These are phyloP conservation scores for Crenuchus spilurus DNA, from an alignment of 2,797 vertebrate genomes.

Conservation along the genomic window DNA sequence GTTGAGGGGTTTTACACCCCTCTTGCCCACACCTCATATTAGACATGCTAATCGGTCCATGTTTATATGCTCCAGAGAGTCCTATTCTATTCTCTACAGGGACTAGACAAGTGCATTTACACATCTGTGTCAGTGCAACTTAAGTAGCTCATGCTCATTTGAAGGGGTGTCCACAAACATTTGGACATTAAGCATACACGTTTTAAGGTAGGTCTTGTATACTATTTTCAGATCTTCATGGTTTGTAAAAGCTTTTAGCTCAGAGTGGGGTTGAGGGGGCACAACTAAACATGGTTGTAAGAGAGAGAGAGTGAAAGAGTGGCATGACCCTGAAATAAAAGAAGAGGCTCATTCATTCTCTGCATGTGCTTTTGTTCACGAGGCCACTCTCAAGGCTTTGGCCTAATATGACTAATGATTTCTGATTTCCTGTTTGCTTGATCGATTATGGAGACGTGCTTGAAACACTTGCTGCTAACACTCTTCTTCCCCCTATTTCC, in stretches of 20 bases:
- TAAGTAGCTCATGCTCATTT: no score
- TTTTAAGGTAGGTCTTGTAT: background rate
- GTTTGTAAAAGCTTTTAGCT: conserved; percentile 12
- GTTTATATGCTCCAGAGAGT: no score
- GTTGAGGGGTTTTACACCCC: no score
- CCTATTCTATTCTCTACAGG: no score
- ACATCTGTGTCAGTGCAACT: no score
- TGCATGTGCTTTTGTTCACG: conserved; percentile 17
- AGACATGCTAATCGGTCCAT: no score
- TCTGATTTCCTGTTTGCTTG: conserved; percentile 67
- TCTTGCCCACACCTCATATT: no score
- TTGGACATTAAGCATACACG: no score
- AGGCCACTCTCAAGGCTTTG: conserved; percentile 26
- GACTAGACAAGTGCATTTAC: no score
- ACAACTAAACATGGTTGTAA: background rate
- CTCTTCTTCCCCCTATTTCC: conserved; percentile 54
- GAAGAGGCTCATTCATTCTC: background rate
- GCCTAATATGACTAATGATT: conserved; percentile 72
- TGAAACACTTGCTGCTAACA: conserved; percentile 39
- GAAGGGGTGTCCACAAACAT: no score
- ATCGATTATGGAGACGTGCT: conserved; percentile 77
- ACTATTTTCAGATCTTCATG: background rate
- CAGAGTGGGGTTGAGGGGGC: background rate
- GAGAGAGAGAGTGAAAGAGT: background rate
- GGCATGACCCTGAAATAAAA: background rate